These are phyloP conservation scores for Bembecia ichneumoniformis DNA, from an alignment of 2,888 invertebrate genomes.

Conservation along the genomic window DNA sequence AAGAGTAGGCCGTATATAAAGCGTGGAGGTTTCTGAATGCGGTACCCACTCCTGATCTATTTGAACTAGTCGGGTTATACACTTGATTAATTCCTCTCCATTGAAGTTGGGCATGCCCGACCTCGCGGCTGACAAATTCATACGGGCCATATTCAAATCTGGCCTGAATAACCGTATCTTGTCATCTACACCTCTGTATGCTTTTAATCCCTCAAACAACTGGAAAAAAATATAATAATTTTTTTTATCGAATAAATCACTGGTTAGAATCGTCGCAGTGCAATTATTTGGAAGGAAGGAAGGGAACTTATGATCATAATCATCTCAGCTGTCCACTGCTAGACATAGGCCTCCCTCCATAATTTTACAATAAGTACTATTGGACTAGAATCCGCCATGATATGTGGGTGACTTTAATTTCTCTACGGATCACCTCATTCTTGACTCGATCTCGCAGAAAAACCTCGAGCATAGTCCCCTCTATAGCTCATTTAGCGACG, in stretches of 20 bases:
- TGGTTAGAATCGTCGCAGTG: too few species aligned
- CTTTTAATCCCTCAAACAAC: constrained; percentile 99
- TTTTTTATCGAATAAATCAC: neutral
- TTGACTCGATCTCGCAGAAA: too few species aligned
- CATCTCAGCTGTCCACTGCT: too few species aligned
- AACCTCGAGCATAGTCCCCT: too few species aligned
- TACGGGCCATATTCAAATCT: constrained; percentile 93
- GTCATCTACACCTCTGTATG: constrained; percentile 93
- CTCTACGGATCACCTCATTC: too few species aligned
- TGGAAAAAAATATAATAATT: constrained; percentile 45
- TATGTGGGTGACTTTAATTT: too few species aligned
- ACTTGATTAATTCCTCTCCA: constrained; percentile 86
- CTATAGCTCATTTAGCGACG: too few species aligned
- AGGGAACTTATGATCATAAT: too few species aligned
- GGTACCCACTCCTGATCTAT: constrained; percentile 99
- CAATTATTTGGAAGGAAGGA: too few species aligned
- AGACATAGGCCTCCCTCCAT: too few species aligned
- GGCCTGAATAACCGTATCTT: constrained; percentile 95
- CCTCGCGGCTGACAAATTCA: constrained; percentile 88
- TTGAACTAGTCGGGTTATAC: constrained; percentile 86
- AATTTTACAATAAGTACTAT: too few species aligned
- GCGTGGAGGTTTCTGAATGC: constrained; percentile 87
- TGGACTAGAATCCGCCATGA: too few species aligned
- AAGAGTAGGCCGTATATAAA: constrained; percentile 96
- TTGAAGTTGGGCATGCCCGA: constrained; percentile 92